phyloP scores from a whole-genome alignment of 2,797 vertebrate species.

The Argya squamiceps region DNA sequence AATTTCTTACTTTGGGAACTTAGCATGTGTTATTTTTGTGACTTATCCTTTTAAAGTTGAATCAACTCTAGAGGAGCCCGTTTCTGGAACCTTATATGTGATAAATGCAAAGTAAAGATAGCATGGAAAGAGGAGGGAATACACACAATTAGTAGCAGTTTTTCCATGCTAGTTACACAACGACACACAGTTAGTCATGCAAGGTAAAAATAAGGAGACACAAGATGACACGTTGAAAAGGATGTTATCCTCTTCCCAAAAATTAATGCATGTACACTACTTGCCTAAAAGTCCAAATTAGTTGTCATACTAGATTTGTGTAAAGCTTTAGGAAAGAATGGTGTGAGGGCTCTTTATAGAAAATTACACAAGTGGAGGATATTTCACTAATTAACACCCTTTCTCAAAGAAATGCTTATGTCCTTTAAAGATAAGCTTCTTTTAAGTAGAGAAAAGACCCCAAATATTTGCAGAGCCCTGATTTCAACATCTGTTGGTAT shows the following conservation, averaged over 20 bases:
- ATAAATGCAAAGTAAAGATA: background rate
- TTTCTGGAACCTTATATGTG: background rate
- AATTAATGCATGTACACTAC: background rate
- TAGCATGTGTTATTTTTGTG: background rate
- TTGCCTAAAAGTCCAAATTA: conserved; percentile 20
- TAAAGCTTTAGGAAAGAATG: conserved; percentile 49
- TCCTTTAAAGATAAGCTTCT: conserved; percentile 22
- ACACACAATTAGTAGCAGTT: background rate
- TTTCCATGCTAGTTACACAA: conserved; percentile 45
- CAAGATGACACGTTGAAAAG: background rate
- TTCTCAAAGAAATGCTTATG: conserved; percentile 1
- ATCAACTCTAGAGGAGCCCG: background rate
- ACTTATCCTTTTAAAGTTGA: background rate
- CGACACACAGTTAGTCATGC: conserved; percentile 8
- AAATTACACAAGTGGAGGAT: conserved; percentile 9
- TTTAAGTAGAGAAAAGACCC: conserved; percentile 3
- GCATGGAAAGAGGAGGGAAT: background rate
- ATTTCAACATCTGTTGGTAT: conserved; percentile 39
- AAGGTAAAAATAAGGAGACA: conserved; percentile 21
- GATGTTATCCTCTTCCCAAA: background rate
- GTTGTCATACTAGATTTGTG: background rate
- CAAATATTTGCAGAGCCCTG: background rate
- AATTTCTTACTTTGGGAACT: background rate
- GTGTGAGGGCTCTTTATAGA: conserved; percentile 25
- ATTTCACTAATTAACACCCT: conserved; percentile 61